Conservation (phyloP, 2,888 invertebrate species). For the Tinea semifulvella region DNA sequence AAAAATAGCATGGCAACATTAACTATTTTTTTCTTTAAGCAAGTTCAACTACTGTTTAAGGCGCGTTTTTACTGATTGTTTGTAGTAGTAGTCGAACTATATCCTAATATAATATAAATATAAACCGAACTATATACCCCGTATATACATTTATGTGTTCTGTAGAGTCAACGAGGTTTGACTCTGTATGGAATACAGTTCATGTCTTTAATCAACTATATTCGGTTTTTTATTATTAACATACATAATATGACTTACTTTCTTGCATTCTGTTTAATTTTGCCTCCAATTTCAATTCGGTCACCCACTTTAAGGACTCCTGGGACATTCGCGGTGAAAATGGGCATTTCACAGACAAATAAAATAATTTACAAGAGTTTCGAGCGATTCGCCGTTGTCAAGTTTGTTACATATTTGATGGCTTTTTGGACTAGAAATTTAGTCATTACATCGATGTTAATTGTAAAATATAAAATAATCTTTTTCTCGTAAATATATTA, state of each 20-base stretch:
- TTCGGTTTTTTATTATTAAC: no score
- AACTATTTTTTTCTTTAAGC: neutral
- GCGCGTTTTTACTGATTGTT: no score
- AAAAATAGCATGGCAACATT: neutral
- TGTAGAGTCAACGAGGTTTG: no score
- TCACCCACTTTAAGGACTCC: slow-evolving; percentile 48
- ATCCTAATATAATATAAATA: no score
- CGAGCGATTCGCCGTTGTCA: slow-evolving; percentile 21
- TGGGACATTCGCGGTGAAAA: slow-evolving; percentile 56
- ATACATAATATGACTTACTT: slow-evolving; percentile 53
- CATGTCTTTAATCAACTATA: no score
- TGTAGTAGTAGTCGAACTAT: no score
- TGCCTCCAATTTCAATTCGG: slow-evolving; percentile 56
- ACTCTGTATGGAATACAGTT: no score
- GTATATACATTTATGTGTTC: no score
- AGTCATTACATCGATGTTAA: slow-evolving; percentile 40
- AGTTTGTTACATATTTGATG: slow-evolving; percentile 22
- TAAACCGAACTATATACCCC: no score
- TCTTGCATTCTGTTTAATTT: slow-evolving; percentile 56
- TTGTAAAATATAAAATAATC: no score
- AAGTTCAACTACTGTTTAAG: no score
- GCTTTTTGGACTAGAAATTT: slow-evolving; percentile 58
- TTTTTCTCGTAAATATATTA: neutral
- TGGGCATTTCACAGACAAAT: slow-evolving; percentile 40
- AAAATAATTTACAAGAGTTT: slow-evolving; percentile 16